Percentiles rank a stretch among this genome's conserved stretches.
These are phyloP conservation scores for Sinocyclocheilus anophthalmus DNA, from an alignment of 2,113 vertebrate genomes.

Conservation along the genomic window DNA sequence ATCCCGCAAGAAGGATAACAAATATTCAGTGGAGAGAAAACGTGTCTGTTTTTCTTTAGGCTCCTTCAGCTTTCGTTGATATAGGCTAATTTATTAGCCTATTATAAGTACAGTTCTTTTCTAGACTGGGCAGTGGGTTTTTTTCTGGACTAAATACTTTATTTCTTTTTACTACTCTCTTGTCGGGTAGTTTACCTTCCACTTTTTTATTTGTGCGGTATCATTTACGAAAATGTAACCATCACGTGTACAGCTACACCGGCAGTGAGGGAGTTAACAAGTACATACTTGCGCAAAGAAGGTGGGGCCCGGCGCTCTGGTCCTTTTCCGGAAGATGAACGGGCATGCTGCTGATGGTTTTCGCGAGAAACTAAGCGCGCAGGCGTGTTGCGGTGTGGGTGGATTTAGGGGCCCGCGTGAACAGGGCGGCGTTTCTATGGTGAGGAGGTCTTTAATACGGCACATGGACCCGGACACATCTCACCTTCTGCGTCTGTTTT, in stretches of 20 bases:
- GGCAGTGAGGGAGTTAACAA: constrained; percentile 18
- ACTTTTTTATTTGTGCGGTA: background rate
- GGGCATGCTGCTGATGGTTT: background rate
- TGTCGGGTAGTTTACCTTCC: background rate
- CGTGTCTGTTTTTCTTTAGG: background rate
- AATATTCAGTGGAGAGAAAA: background rate
- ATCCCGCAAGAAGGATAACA: too few relatives aligned
- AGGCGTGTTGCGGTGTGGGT: background rate
- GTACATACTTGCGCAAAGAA: constrained; percentile 28
- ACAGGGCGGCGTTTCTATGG: constrained; percentile 34
- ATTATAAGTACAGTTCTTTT: background rate
- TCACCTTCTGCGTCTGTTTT: background rate
- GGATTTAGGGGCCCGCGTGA: background rate
- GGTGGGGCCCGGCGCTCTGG: constrained; percentile 34
- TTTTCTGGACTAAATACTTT: background rate
- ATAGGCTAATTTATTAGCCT: background rate
- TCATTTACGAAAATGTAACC: background rate
- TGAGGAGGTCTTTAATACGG: background rate
- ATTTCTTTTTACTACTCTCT: background rate
- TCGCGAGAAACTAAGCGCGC: background rate
- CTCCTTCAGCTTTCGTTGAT: background rate
- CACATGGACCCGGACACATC: constrained; percentile 16
- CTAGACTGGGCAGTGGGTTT: background rate
- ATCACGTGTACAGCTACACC: background rate
- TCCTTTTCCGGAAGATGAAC: constrained; percentile 16